Base-by-base conservation (phyloP, 2,113 vertebrate species). In the Pungitius pungitius region DNA sequence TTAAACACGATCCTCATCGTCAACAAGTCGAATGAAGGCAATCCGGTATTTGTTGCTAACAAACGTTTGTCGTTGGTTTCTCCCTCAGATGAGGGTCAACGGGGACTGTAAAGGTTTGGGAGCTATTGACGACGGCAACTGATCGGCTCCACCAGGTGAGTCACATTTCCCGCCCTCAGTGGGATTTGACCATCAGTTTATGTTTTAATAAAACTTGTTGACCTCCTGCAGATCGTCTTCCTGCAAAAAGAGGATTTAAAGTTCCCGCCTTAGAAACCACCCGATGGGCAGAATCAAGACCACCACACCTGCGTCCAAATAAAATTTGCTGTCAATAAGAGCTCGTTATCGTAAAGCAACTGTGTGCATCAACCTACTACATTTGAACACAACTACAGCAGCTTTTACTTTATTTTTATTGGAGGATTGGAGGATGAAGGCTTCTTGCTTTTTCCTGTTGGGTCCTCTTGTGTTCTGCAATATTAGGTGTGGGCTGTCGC, bases 61-160 rank as follows among this genome's bases (percentile, higher is more conserved):
- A 35, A 7, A 35, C 6, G 13, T 40, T 40, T 40, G 39, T 62
- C 54, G 60, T 14, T 6, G 67, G 18, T 76, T 24, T 58, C 47
- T 68, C 27, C 10, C 51, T 22, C 82, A 99, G 97, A 96, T 99
- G 96, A 95, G 97, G 93, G 77, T 90, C 77, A 95, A 92, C 77
- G 96, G 95, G 67, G 95, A 95, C 43, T 87, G 95, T 69, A 97
- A 96, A 95, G 97, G 97, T 87, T 95, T 95, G 94, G 81, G 90
- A 2, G 92, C 85, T 58, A 20, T 18, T 24, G 22, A 15, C 0
- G 89, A 95, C 17, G 95, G 96, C 70, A 94, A 97, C 73, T 78
- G 87, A 94, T 42, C 60, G 78, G 52, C 89, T 72, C 84, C n/a
- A 88, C 81, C 91, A 78, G 68, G 94, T 95, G 93, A 60, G 94